Evolutionary conservation across 2,797 vertebrate genomes (phyloP).

Genomic region (Ctenopoma multispine): DNA sequence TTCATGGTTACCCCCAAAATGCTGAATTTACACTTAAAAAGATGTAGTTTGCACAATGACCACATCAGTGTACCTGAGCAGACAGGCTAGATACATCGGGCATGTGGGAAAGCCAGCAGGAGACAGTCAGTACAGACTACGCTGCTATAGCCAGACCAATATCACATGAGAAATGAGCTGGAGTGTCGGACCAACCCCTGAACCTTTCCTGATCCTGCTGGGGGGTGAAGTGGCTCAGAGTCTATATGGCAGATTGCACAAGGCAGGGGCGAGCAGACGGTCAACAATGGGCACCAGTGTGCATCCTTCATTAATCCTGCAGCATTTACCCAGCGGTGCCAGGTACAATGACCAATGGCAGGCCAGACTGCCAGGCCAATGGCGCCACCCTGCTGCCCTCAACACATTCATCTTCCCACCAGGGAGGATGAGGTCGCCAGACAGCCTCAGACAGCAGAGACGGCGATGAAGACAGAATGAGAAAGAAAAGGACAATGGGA

Average conservation of each 20-base stretch:
- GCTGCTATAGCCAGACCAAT: conserved; percentile 19
- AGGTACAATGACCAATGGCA: conserved; percentile 64
- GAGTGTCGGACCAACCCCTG: conserved; percentile 15
- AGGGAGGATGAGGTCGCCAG: conserved; percentile 67
- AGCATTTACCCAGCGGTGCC: conserved; percentile 73
- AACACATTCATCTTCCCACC: conserved; percentile 79
- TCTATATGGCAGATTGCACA: conserved; percentile 74
- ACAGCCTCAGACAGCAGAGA: conserved; percentile 66
- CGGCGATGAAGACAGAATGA: conserved; percentile 55
- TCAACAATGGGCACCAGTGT: conserved; percentile 76
- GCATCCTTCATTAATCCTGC: conserved; percentile 78
- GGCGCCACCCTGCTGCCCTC: conserved; percentile 67
- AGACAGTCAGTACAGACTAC: conserved; percentile 3
- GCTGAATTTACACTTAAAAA: neutral
- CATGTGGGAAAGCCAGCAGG: conserved; percentile 38
- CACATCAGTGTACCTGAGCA: conserved; percentile 14
- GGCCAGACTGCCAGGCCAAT: conserved; percentile 56
- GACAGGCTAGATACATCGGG: neutral
- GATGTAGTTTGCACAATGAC: neutral
- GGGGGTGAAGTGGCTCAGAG: conserved; percentile 60
- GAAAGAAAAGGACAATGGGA: conserved; percentile 57
- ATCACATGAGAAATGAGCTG: conserved; percentile 38
- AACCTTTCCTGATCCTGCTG: conserved; percentile 51
- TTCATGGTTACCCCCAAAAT: too few species aligned
- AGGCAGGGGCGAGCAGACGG: conserved; percentile 69